Evolutionary conservation across 2,888 invertebrate genomes (phyloP), one percentile per base, ranked within the genome.

Genomic region (Lasioglossum zephyrum): DNA sequence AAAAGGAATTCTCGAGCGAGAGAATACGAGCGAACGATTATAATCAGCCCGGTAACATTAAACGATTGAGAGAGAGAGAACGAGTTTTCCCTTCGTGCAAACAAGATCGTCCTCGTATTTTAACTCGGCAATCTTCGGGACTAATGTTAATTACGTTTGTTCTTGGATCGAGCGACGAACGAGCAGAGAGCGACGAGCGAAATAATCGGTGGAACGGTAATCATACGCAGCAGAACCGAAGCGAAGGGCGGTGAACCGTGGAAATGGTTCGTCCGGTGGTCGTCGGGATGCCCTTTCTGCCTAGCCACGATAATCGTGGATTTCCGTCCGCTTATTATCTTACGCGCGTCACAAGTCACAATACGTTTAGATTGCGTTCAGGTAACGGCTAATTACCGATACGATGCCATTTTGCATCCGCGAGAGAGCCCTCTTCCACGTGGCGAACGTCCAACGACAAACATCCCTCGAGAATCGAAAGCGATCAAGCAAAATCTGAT

Each of bases 241-340:
- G 90, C 89, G 89, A 86, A 90, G 92, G 86, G 92, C 93, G 94
- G 89, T 94, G 95, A 94, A 95, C 93, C 95, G 94, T 95, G 94
- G 94, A 94, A 94, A 94, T 93, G 94, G 88, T 92, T 94, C 94
- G 94, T 94, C 95, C 95, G 94, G 94, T 94, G 91, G 90, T 83
- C 84, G 86, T 89, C 92, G 84, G 91, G 92, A 91, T 91, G 91
- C 92, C 90, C 93, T 92, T 92, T 92, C 92, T 91, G 88, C 92
- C 93, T 93, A 87, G 93, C 93, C 93, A 93, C 92, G 91, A 93
- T 95, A 95, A 95, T 95, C 93, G 94, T 92, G 92, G 92, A 93
- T 93, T 94, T 95, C 95, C 95, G 95, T 92, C 92, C 91, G 91
- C 91, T 92, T 90, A 90, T 93, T 92, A 92, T 92, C 90, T 91